phyloP scores from a whole-genome alignment of 2,888 invertebrate genomes.

The Arenicola marina region DNA sequence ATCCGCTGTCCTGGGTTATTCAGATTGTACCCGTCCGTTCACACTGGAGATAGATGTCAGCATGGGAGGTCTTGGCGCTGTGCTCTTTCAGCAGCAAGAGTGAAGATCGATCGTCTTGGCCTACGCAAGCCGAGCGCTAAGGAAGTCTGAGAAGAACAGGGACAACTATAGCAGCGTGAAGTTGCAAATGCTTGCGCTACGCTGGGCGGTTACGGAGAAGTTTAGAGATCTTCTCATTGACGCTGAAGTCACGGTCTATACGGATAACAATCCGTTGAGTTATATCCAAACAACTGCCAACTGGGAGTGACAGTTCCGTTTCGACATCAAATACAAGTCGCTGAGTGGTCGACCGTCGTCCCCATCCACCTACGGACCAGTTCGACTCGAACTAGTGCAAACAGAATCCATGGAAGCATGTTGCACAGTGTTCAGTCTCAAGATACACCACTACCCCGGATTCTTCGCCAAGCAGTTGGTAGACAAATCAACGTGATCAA shows the following conservation, averaged over 20 bases:
- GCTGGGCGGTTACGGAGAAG: constrained; percentile 29
- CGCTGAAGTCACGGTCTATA: constrained; percentile 1
- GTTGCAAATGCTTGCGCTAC: constrained; percentile 31
- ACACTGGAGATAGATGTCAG: constrained; percentile 33
- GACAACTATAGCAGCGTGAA: constrained; percentile 32
- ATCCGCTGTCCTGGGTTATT: constrained; percentile 31
- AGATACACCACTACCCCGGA: no score
- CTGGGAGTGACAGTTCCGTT: no score
- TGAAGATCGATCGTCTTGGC: constrained; percentile 16
- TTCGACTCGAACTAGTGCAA: no score
- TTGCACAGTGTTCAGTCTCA: no score
- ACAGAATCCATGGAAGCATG: no score
- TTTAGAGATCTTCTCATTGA: constrained; percentile 13
- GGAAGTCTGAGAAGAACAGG: constrained; percentile 26
- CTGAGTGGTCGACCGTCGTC: no score
- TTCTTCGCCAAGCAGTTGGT: no score
- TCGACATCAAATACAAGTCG: no score
- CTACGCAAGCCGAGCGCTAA: constrained; percentile 33
- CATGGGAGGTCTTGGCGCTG: constrained; percentile 29
- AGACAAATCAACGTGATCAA: no score
- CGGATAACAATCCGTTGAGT: constrained; percentile 8
- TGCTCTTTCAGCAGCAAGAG: constrained; percentile 32
- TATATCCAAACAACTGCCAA: constrained; percentile 26
- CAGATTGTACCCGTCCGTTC: constrained; percentile 30
- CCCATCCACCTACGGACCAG: no score